Percentiles rank a stretch among this genome's conserved stretches.
These are phyloP conservation scores for Amphiprion ocellaris DNA, from an alignment of 2,113 vertebrate species.

Conservation along the genomic window DNA sequence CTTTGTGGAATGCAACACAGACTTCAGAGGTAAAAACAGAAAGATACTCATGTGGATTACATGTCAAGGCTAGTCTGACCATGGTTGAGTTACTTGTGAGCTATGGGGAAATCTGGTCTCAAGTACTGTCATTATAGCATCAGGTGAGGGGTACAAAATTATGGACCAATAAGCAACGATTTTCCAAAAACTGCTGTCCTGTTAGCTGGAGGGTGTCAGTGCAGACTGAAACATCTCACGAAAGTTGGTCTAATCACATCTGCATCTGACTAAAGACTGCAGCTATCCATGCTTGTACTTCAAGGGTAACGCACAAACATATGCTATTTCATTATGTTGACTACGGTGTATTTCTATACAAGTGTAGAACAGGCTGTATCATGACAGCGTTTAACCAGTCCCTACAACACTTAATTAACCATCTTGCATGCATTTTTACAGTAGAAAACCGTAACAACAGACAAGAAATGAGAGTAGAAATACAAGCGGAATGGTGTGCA, in stretches of 20 bases:
- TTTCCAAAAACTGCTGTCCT: slow-evolving; percentile 7
- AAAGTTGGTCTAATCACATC: background rate
- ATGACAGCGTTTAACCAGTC: too few species aligned
- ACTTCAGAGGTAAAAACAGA: background rate
- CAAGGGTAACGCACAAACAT: background rate
- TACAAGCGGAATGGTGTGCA: background rate
- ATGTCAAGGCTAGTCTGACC: background rate
- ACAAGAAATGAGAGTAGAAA: background rate
- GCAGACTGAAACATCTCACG: background rate
- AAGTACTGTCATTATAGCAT: background rate
- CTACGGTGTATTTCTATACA: background rate
- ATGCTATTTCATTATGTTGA: too few species aligned
- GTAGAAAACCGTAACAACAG: background rate
- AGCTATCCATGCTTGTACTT: too few species aligned
- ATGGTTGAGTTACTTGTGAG: background rate
- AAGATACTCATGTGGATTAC: background rate
- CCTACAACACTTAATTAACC: background rate
- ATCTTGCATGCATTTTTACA: background rate
- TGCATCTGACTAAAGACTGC: background rate
- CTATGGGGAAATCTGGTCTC: background rate
- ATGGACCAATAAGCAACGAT: background rate
- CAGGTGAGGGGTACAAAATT: background rate
- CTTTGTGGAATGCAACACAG: background rate
- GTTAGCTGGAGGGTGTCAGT: background rate
- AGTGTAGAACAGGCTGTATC: background rate